These are phyloP conservation scores for Scolopax rusticola DNA, from an alignment of 2,797 vertebrate genomes.

Conservation along the genomic window DNA sequence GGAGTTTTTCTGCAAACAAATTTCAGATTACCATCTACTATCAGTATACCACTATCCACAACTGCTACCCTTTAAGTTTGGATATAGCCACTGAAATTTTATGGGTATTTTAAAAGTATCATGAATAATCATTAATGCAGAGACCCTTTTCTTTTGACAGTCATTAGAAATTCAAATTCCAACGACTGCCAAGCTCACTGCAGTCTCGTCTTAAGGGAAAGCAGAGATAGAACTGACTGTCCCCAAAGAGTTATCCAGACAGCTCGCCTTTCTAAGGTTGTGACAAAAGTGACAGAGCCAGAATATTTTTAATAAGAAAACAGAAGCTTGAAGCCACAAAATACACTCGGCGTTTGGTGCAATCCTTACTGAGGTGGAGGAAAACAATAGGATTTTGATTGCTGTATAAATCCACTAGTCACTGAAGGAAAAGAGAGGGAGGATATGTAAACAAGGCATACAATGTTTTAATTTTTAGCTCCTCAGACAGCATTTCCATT, in stretches of 20 bases:
- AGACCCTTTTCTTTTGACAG: constrained; percentile 13
- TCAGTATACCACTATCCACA: not conserved
- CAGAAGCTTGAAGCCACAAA: constrained; percentile 10
- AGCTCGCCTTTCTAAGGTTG: constrained; percentile 10
- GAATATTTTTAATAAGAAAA: not conserved
- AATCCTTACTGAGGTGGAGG: not conserved
- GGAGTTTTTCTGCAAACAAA: not conserved
- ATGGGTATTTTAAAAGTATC: not conserved
- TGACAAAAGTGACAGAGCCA: constrained; percentile 1
- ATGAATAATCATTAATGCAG: constrained; percentile 28
- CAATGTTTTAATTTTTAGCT: not conserved
- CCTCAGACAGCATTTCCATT: not conserved
- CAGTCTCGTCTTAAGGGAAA: constrained; percentile 1
- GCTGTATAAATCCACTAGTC: not conserved
- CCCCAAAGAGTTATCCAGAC: not conserved
- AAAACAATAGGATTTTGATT: constrained; percentile 10
- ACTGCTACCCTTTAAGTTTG: not conserved
- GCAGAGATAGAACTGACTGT: not conserved
- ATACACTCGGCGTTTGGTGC: not conserved
- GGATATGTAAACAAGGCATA: not conserved
- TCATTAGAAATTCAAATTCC: constrained; percentile 60
- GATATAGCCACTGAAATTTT: not conserved
- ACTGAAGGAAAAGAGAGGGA: not conserved
- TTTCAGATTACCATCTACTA: not conserved
- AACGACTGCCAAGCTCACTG: constrained; percentile 7